These are phyloP conservation scores for Sisyra nigra DNA, from an alignment of 2,888 invertebrate genomes.

Conservation along the genomic window DNA sequence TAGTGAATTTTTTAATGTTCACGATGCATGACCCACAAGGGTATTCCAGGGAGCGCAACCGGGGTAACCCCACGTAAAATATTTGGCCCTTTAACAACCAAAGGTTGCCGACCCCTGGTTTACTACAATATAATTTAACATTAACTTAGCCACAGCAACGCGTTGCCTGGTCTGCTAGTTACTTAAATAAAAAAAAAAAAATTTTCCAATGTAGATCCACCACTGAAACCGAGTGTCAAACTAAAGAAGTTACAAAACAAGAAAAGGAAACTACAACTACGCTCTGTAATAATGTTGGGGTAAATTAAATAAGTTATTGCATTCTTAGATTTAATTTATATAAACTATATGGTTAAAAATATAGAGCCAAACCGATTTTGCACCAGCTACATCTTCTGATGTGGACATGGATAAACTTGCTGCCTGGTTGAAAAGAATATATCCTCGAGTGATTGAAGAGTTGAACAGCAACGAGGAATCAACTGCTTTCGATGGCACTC, in stretches of 20 bases:
- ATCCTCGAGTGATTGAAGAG: slow-evolving; percentile 28
- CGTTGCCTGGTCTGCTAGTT: too few species aligned
- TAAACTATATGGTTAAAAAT: background rate
- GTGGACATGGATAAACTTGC: slow-evolving; percentile 29
- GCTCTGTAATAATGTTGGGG: slow-evolving; percentile 15
- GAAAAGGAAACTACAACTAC: slow-evolving; percentile 20
- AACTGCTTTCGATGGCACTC: slow-evolving; percentile 21
- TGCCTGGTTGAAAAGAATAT: slow-evolving; percentile 30
- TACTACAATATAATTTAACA: too few species aligned
- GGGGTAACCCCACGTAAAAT: too few species aligned
- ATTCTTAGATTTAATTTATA: background rate
- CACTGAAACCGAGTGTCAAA: slow-evolving; percentile 19
- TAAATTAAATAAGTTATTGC: slow-evolving; percentile 7
- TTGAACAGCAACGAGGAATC: slow-evolving; percentile 24
- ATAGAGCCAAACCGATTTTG: slow-evolving; percentile 27
- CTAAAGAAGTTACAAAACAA: slow-evolving; percentile 17
- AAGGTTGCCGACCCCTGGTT: too few species aligned
- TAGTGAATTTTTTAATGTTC: too few species aligned
- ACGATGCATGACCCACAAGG: too few species aligned
- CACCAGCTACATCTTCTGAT: slow-evolving; percentile 13
- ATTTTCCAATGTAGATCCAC: slow-evolving; percentile 18
- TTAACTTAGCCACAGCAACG: too few species aligned
- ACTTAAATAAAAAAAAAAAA: too few species aligned
- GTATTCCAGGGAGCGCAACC: too few species aligned
- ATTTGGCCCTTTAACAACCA: too few species aligned